These are phyloP conservation scores for Pseudolycoriella hygida DNA, from an alignment of 2,888 invertebrate species.

Conservation along the genomic window DNA sequence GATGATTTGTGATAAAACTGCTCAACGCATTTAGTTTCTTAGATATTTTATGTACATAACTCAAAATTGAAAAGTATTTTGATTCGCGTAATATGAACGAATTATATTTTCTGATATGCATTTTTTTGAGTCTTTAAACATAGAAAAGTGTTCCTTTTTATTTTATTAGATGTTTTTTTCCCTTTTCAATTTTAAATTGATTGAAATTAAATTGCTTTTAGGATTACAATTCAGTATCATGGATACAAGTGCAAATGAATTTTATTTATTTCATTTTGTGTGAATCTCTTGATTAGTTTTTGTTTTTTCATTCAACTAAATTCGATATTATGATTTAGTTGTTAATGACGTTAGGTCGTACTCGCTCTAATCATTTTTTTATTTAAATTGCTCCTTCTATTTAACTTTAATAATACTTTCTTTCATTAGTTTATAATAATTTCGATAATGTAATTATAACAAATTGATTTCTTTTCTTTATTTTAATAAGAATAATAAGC, in stretches of 20 bases:
- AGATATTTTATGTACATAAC: too few relatives aligned
- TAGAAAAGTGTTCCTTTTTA: conserved; percentile 1
- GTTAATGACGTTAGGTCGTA: not conserved
- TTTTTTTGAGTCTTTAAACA: not conserved
- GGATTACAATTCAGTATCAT: not conserved
- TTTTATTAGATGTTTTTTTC: conserved; percentile 2
- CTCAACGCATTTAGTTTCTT: too few relatives aligned
- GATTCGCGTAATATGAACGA: not conserved
- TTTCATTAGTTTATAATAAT: conserved; percentile 1
- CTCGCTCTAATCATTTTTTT: not conserved
- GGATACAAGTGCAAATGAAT: not conserved
- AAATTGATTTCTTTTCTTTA: not conserved
- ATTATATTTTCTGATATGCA: conserved; percentile 3
- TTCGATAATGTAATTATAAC: conserved; percentile 2
- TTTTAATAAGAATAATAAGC: conserved; percentile 3
- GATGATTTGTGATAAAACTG: too few relatives aligned
- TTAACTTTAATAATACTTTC: conserved; percentile 3
- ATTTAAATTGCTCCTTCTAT: not conserved
- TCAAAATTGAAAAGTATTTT: too few relatives aligned
- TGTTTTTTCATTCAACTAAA: not conserved
- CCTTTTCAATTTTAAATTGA: not conserved
- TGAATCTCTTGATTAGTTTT: not conserved
- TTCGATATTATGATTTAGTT: not conserved
- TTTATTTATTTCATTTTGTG: not conserved
- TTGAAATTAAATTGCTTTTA: conserved; percentile 1